Conservation (phyloP, 2,113 vertebrate genomes). For the Melanerpes aurifrons region DNA sequence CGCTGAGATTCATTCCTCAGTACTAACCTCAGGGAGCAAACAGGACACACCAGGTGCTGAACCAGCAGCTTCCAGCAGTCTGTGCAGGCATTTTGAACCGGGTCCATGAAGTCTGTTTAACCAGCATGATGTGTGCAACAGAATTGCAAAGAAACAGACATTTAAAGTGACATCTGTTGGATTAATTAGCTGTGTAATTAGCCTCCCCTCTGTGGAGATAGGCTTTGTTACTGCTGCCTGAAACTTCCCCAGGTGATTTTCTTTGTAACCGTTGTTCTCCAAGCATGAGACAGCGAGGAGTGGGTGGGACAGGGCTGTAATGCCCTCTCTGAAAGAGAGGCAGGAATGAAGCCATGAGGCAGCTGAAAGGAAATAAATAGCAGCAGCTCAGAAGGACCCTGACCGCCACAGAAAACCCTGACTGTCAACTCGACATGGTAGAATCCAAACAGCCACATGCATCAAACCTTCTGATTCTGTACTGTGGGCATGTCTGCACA, state of each 20-base stretch:
- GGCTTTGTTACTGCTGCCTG: conserved; percentile 67
- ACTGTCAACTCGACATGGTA: fast-evolving
- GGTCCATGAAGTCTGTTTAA: conserved; percentile 34
- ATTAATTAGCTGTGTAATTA: conserved; percentile 80
- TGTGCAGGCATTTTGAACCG: neutral
- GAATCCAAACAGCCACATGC: neutral
- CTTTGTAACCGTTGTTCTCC: conserved; percentile 23
- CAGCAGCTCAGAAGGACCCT: neutral
- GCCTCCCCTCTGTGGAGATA: conserved; percentile 61
- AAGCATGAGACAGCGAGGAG: neutral
- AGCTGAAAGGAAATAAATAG: neutral
- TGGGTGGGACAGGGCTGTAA: neutral
- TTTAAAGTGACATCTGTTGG: conserved; percentile 76
- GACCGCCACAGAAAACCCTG: neutral
- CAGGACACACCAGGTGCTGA: neutral
- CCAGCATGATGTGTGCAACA: conserved; percentile 21
- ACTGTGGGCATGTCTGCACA: neutral
- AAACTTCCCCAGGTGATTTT: conserved; percentile 74
- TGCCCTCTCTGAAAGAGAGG: neutral
- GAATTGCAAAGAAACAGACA: conserved; percentile 66
- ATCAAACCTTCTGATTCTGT: neutral
- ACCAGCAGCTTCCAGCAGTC: neutral
- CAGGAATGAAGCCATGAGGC: neutral
- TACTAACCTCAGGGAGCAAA: neutral
- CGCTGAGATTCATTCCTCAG: neutral